phyloP scores from a whole-genome alignment of 2,113 vertebrate genomes.

The Cyanoderma ruficeps region DNA sequence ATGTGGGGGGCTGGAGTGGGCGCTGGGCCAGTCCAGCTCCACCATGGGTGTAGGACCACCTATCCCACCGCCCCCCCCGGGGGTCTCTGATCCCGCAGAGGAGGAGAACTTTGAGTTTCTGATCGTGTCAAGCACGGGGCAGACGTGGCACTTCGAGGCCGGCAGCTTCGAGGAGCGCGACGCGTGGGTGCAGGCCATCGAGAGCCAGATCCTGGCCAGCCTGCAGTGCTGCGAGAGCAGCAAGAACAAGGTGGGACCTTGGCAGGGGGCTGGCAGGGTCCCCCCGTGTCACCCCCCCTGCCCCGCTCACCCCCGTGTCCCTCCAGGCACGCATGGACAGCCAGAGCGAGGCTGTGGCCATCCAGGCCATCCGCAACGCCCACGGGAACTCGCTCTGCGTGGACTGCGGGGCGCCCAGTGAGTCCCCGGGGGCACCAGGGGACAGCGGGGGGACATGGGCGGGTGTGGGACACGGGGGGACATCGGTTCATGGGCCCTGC shows the following conservation, averaged over 20 bases:
- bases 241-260: constrained; percentile 85
- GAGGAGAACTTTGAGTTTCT: constrained; percentile 96
- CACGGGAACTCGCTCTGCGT: constrained; percentile 93
- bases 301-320: rapidly evolving
- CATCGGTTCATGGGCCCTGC: rapidly evolving
- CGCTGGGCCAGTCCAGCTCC: neutral
- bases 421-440: constrained; percentile 3
- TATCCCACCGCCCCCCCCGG: neutral
- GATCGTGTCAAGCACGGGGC: constrained; percentile 92
- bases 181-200: constrained; percentile 92
- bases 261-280: rapidly evolving
- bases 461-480: rapidly evolving
- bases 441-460: rapidly evolving
- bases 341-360: constrained; percentile 93
- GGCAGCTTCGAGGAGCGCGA: constrained; percentile 91
- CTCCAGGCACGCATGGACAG: constrained; percentile 88
- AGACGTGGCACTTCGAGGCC: constrained; percentile 97
- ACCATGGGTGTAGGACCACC: rapidly evolving
- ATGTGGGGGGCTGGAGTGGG: neutral
- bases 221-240: constrained; percentile 95
- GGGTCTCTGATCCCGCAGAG: constrained; percentile 61
- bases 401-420: constrained; percentile 90
- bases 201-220: constrained; percentile 96
- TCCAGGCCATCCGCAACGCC: constrained; percentile 92
- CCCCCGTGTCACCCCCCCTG: rapidly evolving